Evolutionary conservation across 2,888 invertebrate genomes (phyloP).

Genomic region (Flexamia atlantica): DNA sequence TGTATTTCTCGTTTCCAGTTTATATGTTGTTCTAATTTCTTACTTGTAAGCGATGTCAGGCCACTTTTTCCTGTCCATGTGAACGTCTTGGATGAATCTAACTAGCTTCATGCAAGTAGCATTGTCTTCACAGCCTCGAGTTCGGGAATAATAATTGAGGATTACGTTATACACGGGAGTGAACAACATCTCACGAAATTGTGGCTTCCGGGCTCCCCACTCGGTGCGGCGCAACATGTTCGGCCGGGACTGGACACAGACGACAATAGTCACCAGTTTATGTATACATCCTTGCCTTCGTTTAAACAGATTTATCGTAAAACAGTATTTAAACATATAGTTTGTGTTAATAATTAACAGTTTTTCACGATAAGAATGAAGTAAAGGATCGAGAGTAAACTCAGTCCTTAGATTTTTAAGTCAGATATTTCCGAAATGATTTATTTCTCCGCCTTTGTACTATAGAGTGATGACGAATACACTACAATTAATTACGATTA

Average conservation of each 20-base stretch:
- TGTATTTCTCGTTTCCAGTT: neutral
- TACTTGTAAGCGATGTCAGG: conserved; percentile 33
- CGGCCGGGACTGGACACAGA: conserved; percentile 1
- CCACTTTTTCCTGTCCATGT: conserved; percentile 1
- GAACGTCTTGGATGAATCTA: conserved; percentile 2
- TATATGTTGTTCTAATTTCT: neutral
- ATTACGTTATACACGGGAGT: neutral
- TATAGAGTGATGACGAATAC: no score
- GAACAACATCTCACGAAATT: neutral
- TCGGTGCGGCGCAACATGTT: conserved; percentile 23
- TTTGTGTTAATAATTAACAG: no score
- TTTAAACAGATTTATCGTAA: no score
- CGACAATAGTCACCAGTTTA: no score
- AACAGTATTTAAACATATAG: no score
- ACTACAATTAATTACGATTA: no score
- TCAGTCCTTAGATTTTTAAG: no score
- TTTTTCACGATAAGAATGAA: no score
- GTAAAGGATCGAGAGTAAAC: no score
- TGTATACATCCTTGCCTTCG: no score
- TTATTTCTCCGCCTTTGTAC: no score
- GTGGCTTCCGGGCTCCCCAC: conserved; percentile 32
- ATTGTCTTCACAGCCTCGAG: neutral
- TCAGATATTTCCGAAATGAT: no score
- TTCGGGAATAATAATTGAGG: conserved; percentile 28
- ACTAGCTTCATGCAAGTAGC: conserved; percentile 10